Base-by-base conservation (phyloP, 1,140 invertebrate species). In the Penaeus indicus region DNA sequence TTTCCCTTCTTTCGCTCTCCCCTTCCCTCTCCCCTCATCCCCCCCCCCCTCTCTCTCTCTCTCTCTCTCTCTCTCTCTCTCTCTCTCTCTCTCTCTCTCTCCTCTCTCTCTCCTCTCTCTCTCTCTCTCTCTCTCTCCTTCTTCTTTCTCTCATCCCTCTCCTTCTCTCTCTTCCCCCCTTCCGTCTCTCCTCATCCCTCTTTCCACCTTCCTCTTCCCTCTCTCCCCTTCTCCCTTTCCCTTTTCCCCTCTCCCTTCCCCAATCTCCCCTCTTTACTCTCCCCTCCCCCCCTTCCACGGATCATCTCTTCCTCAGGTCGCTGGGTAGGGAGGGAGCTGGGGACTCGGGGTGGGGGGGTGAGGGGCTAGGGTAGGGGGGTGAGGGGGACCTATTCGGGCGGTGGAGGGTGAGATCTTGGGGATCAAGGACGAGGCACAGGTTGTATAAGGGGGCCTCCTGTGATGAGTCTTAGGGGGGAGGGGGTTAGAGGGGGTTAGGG, bases 51-150 rank as follows among this genome's bases (percentile, higher is more conserved):
- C 27, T 38, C 64, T 22, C 22, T 16, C 61, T 10, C n/a, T 21
- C 67, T 22, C 32, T 21, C 67, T 19, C 2, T 19, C 32, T 3
- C 13, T 18, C n/a, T 3, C 32, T 1, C 10, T 21, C 32, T 1
- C 67, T 18, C 21, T 13, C 32, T 18, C 1, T 21, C 32, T 21
- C 32, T 22, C 32, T 0, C 0, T 42, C 77, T 7, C 79, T 60
- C 42, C 22, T 22, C 54, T 22, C 54, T 16, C 54, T 13, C 62
- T 54, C 54, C 47, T 81, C 79, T 81, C 79, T 81, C 47, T 81
- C 79, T 81, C 47, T 60, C 79, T 81, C 79, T 81, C 79, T 81
- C 42, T 81, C 42, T 81, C 47, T 81, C 79, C 11, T 4, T 42
- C 72, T 11, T 22, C 22, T 22, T 77, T 22, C 38, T 11, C 38